phyloP scores from a whole-genome alignment of 2,113 vertebrate genomes.

The Corythaixoides concolor region DNA sequence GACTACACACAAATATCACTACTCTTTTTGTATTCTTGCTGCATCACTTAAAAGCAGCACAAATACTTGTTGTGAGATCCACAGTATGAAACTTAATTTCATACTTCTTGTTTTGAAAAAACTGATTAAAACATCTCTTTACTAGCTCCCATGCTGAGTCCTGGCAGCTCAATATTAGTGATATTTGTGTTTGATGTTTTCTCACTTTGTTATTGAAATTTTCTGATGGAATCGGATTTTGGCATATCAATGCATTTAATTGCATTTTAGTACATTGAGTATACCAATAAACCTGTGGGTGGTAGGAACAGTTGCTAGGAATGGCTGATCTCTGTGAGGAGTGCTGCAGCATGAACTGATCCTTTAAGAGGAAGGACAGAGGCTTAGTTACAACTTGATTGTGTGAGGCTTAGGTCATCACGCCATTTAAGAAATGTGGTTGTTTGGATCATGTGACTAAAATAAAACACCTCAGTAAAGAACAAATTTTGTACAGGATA shows the following conservation, averaged over 20 bases:
- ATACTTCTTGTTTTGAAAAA: neutral
- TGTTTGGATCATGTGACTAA: neutral
- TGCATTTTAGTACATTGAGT: neutral
- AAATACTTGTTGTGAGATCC: rapidly evolving
- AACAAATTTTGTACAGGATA: neutral
- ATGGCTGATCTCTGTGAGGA: neutral
- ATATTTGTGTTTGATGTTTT: neutral
- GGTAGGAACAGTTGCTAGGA: neutral
- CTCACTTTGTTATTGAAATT: neutral
- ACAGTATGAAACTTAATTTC: neutral
- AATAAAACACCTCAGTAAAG: neutral
- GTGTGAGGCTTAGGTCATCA: neutral
- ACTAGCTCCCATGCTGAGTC: neutral
- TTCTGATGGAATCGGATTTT: neutral
- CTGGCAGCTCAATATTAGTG: neutral
- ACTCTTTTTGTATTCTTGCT: neutral
- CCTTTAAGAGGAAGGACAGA: neutral
- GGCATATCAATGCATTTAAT: neutral
- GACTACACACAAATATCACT: neutral
- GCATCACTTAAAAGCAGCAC: neutral
- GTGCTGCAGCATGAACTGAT: neutral
- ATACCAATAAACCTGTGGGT: neutral
- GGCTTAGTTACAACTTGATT: neutral
- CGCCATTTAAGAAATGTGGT: neutral
- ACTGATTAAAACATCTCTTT: neutral